Conservation (phyloP, 2,797 vertebrate species). For the Tamandua tetradactyla region DNA sequence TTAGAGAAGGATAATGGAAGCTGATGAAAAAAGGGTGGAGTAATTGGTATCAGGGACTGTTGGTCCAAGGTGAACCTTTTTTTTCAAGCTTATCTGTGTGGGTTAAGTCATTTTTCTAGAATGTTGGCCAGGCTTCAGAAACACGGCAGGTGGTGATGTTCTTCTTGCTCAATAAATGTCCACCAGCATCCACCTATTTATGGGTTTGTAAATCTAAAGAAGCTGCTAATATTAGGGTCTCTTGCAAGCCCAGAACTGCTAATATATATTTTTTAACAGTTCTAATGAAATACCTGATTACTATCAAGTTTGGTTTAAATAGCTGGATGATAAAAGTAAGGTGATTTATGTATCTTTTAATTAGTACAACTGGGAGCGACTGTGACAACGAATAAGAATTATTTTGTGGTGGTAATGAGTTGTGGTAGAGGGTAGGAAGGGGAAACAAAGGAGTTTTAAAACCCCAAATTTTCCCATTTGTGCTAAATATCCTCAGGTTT, state of each 20-base stretch:
- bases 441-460: neutral
- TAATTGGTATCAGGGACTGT: slow-evolving; percentile 39
- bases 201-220: slow-evolving; percentile 64
- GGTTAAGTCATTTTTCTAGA: slow-evolving; percentile 68
- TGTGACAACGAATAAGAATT: slow-evolving; percentile 24
- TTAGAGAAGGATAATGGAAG: slow-evolving; percentile 8
- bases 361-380: neutral
- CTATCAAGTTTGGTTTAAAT: slow-evolving; percentile 52
- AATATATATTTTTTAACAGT: slow-evolving; percentile 37
- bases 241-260: slow-evolving; percentile 50
- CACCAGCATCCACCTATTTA: slow-evolving; percentile 62
- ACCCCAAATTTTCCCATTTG: neutral
- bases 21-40: slow-evolving; percentile 35
- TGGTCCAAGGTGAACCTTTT: slow-evolving; percentile 32
- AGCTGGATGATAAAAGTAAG: slow-evolving; percentile 35
- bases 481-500: slow-evolving; percentile 37
- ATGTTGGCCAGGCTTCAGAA: slow-evolving; percentile 61
- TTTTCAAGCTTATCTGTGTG: neutral
- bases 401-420: slow-evolving; percentile 33
- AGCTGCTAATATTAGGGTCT: slow-evolving; percentile 52
- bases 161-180: slow-evolving; percentile 73
- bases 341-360: slow-evolving; percentile 36
- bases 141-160: slow-evolving; percentile 59
- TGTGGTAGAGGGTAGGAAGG: neutral
- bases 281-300: slow-evolving; percentile 58